These are phyloP conservation scores for Pyrochroa serraticornis DNA, from an alignment of 2,888 invertebrate species.

Conservation along the genomic window DNA sequence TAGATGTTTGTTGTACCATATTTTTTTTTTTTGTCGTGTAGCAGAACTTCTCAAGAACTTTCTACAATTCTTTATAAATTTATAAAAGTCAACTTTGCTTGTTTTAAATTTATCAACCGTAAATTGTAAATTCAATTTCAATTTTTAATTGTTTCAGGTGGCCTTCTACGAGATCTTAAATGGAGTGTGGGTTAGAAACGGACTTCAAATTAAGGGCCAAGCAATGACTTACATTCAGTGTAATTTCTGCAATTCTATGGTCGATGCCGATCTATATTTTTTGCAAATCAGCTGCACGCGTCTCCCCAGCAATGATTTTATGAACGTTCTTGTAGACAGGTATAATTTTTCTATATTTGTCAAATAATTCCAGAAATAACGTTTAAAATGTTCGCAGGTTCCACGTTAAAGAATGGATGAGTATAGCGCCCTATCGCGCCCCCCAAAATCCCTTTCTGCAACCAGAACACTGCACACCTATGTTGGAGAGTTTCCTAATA, in stretches of 20 bases:
- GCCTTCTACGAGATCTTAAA: slow-evolving; percentile 94
- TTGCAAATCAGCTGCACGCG: slow-evolving; percentile 88
- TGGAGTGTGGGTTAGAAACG: slow-evolving; percentile 96
- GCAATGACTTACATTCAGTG: slow-evolving; percentile 99
- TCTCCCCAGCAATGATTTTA: slow-evolving; percentile 68
- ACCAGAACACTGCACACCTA: slow-evolving; percentile 82
- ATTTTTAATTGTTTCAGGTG: slow-evolving; percentile 70
- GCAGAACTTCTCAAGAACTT: no score
- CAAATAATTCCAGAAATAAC: no score
- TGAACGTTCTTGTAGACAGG: slow-evolving; percentile 88
- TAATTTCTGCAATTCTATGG: slow-evolving; percentile 98
- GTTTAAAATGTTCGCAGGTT: slow-evolving; percentile 64
- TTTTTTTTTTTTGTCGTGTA: not conserved
- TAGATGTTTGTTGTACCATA: slow-evolving; percentile 44
- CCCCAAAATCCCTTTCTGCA: slow-evolving; percentile 67
- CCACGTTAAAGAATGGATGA: slow-evolving; percentile 86
- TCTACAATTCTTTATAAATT: no score
- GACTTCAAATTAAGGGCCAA: slow-evolving; percentile 97
- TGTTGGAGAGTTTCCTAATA: slow-evolving; percentile 92
- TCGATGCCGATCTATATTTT: slow-evolving; percentile 95
- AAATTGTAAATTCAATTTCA: slow-evolving; percentile 48
- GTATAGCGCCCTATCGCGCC: slow-evolving; percentile 72
- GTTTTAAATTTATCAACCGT: no score
- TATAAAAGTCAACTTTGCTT: no score
- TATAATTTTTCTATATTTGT: slow-evolving; percentile 55